Evolutionary conservation across 1,140 invertebrate genomes (phyloP).

Genomic region (Leptonema lineaticorne): DNA sequence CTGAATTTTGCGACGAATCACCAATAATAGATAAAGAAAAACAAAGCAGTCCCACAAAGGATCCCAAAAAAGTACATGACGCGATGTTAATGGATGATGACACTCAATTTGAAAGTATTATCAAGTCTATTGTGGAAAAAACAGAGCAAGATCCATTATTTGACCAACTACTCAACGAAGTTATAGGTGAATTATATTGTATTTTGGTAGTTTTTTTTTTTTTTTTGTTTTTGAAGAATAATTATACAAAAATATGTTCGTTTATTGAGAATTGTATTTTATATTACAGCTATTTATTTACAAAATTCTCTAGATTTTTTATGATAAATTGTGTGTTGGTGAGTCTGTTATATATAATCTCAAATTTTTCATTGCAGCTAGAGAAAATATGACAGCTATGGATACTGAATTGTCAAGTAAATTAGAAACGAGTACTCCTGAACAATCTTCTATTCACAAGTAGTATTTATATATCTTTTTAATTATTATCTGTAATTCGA

Average conservation of each 20-base stretch:
- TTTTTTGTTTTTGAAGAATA: neutral
- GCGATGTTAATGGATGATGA: slow-evolving; percentile 27
- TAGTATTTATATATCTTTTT: slow-evolving; percentile 7
- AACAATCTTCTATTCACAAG: slow-evolving; percentile 29
- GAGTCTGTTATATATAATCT: neutral
- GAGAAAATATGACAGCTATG: slow-evolving; percentile 31
- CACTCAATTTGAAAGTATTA: slow-evolving; percentile 24
- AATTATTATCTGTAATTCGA: slow-evolving; percentile 6
- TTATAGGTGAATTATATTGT: neutral
- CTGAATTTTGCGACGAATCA: neutral
- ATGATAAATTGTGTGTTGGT: too few species aligned
- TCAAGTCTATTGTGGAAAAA: slow-evolving; percentile 37
- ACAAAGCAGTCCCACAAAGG: neutral
- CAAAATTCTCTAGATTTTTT: too few species aligned
- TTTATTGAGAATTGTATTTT: too few species aligned
- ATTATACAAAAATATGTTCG: too few species aligned
- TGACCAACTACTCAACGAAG: slow-evolving; percentile 31
- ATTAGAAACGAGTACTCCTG: slow-evolving; percentile 36
- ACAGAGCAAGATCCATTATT: slow-evolving; percentile 40
- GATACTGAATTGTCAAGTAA: slow-evolving; percentile 35
- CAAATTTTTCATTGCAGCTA: neutral
- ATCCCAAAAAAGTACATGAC: slow-evolving; percentile 1
- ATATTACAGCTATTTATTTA: too few species aligned
- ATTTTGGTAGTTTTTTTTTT: neutral
- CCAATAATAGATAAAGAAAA: neutral